Conservation (phyloP, 2,113 vertebrate genomes). For the Poeciliopsis turrubarensis region DNA sequence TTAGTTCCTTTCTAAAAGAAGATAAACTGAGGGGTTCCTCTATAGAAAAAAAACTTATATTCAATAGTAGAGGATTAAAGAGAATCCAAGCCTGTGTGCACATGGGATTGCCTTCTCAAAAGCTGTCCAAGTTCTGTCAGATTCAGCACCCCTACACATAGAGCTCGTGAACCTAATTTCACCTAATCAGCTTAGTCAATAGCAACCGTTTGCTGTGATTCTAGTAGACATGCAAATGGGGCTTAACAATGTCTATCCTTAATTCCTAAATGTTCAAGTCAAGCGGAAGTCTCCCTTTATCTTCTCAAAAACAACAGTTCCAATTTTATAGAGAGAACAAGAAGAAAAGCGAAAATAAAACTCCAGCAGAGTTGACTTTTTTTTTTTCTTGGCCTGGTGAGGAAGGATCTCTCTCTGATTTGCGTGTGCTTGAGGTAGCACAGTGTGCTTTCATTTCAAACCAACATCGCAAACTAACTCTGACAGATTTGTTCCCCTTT, state of each 20-base stretch:
- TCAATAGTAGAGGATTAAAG: conserved; percentile 71
- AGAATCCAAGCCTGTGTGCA: conserved; percentile 69
- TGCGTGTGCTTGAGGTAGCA: conserved; percentile 82
- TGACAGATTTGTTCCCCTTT: conserved; percentile 81
- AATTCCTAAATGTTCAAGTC: conserved; percentile 78
- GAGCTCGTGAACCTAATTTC: conserved; percentile 80
- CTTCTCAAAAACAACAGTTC: conserved; percentile 77
- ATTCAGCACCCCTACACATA: conserved; percentile 77
- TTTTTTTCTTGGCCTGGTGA: conserved; percentile 58
- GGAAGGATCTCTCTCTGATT: conserved; percentile 78
- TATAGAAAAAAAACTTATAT: conserved; percentile 49
- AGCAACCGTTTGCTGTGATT: conserved; percentile 79
- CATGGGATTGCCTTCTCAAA: conserved; percentile 74
- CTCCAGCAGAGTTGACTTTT: conserved; percentile 54
- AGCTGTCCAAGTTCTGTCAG: conserved; percentile 79
- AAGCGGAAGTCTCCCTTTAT: conserved; percentile 73
- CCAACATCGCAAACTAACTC: conserved; percentile 82
- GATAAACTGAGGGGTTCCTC: conserved; percentile 33
- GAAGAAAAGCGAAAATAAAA: conserved; percentile 54
- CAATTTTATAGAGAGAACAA: conserved; percentile 55
- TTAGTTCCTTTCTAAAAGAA: conserved; percentile 45
- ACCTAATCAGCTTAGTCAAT: conserved; percentile 85
- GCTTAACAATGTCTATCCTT: conserved; percentile 80
- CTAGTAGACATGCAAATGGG: conserved; percentile 78
- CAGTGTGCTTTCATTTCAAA: conserved; percentile 82